Base-by-base conservation (phyloP, 2,888 invertebrate genomes). In the Standfussiana lucernea region DNA sequence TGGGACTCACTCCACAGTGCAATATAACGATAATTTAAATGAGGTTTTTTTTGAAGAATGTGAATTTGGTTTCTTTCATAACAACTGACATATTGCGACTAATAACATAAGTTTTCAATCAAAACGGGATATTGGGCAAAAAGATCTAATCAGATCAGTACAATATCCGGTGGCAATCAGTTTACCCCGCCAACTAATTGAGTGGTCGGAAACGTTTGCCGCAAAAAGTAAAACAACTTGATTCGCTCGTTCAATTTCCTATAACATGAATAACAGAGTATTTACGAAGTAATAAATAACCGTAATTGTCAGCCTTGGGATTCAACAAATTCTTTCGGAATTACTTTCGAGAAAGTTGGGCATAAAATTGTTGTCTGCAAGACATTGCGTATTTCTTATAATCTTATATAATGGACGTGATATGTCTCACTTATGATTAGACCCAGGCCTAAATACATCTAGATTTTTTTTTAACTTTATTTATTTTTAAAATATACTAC, bases 221-320 rank as follows among this genome's bases (percentile, higher is more conserved):
- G n/a, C 45, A 21, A 83, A 68, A 79, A 64, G 40, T 68, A 40
- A 83, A 79, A 66, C 65, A 40, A 66, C 24, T 59, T 45, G 70
- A 70, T 61, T 79, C 42, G 64, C 47, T 56, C 53, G 61, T 70
- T 45, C 8, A 32, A 56, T 85, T 61, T 40, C 47, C 35, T 35
- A 32, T 24, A 35, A 67, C 56, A 40, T 81, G 59, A 68, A 32
- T 68, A 59, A 68, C 24, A 37, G 15, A 56, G 59, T 67, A 65
- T 64, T 76, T 66, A 37, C 47, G 72, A 47, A 71, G n/a, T 64
- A 66, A 74, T 76, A 79, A 83, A 76, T 69, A 32, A 6, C 24
- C n/a, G n/a, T 42, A 35, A 56, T 37, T 67, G 70, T 68, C 71
- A 42, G 40, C n/a, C 15, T 45, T 42, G 64, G 64, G 64, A 72